These are phyloP conservation scores for Molossus molossus DNA, from an alignment of 2,797 vertebrate species.

Conservation along the genomic window DNA sequence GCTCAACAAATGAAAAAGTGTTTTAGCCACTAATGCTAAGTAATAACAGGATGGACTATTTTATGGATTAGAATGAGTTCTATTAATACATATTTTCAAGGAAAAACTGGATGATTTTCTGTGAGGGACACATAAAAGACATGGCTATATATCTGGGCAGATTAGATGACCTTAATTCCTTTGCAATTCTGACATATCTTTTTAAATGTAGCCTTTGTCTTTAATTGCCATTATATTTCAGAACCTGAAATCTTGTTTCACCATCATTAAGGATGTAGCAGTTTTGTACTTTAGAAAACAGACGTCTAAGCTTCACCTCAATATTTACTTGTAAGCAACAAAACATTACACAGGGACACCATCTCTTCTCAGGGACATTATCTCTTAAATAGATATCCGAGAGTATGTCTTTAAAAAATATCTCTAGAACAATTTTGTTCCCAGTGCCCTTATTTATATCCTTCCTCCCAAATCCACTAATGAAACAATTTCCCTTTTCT, in stretches of 20 bases:
- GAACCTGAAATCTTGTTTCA: background rate
- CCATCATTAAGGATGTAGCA: background rate
- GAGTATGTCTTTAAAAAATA: slow-evolving; percentile 65
- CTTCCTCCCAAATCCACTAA: slow-evolving; percentile 13
- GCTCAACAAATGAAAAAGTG: background rate
- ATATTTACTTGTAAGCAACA: slow-evolving; percentile 69
- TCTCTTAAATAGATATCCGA: slow-evolving; percentile 76
- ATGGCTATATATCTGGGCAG: background rate
- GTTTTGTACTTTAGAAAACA: slow-evolving; percentile 62
- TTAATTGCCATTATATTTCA: slow-evolving; percentile 50
- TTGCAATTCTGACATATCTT: background rate
- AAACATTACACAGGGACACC: slow-evolving; percentile 50
- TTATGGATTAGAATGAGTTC: background rate
- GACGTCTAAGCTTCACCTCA: background rate
- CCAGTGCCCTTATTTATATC: slow-evolving; percentile 1
- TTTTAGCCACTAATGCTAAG: background rate
- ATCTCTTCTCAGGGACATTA: slow-evolving; percentile 60
- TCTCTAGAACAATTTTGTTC: slow-evolving; percentile 71
- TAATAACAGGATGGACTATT: background rate
- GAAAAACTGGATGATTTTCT: background rate
- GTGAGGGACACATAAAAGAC: background rate
- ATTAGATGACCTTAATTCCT: background rate
- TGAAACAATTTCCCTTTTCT: slow-evolving; percentile 19
- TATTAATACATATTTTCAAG: slow-evolving; percentile 26
- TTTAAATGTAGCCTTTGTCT: slow-evolving; percentile 29